Evolutionary conservation across 2,797 vertebrate genomes (phyloP).

Genomic region (Limnodromus scolopaceus): DNA sequence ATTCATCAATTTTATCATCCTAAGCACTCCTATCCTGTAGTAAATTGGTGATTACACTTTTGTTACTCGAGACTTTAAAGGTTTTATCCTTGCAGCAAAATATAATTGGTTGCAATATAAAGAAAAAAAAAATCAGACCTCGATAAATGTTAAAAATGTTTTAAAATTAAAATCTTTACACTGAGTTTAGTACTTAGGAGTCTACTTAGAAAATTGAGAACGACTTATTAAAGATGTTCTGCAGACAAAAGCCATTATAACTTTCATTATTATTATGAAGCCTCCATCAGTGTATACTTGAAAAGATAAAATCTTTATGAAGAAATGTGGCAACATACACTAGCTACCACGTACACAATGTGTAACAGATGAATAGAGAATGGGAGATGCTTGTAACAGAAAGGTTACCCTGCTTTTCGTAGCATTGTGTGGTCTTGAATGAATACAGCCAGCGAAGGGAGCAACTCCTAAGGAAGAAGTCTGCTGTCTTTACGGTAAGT

Average conservation of each 20-base stretch:
- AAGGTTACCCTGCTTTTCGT: slow-evolving; percentile 27
- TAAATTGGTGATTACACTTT: background rate
- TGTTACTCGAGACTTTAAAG: background rate
- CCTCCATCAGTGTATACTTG: background rate
- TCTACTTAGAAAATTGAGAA: background rate
- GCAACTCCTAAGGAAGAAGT: background rate
- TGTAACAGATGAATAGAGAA: background rate
- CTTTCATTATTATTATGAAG: background rate
- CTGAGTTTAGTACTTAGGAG: background rate
- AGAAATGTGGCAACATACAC: background rate
- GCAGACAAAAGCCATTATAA: background rate
- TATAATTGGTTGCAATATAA: background rate
- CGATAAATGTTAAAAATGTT: background rate
- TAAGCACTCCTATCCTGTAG: background rate
- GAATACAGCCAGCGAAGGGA: background rate
- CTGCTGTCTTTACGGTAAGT: background rate
- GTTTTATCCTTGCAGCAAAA: background rate
- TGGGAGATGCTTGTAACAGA: background rate
- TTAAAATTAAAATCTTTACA: background rate
- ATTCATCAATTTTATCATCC: background rate
- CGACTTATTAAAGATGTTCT: background rate
- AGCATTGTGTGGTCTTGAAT: background rate
- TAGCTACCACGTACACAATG: background rate
- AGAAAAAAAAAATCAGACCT: background rate
- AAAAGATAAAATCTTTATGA: background rate